Percentiles rank a stretch among this genome's conserved stretches.
Conservation (phyloP, 1,140 invertebrate genomes). For the Batillaria attramentaria region DNA sequence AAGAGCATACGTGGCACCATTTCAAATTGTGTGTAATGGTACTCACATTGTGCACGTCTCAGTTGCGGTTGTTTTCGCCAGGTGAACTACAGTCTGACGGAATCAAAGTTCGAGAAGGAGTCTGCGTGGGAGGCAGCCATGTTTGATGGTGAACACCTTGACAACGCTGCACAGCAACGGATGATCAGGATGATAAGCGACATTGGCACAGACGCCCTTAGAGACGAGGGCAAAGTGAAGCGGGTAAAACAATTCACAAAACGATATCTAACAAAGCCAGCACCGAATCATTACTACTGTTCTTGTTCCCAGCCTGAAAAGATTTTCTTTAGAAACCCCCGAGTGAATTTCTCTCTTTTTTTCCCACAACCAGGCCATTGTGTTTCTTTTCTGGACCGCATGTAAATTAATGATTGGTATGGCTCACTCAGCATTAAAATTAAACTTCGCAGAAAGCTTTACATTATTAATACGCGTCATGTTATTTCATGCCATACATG, state of each 20-base stretch:
- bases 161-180: conserved; percentile 80
- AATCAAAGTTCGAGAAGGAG: conserved; percentile 58
- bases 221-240: conserved; percentile 46
- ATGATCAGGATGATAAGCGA: conserved; percentile 84
- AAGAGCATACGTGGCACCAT: not conserved
- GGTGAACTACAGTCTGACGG: conserved; percentile 35
- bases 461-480: not conserved
- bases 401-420: not conserved
- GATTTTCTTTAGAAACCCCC: not conserved
- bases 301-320: not conserved
- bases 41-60: not conserved
- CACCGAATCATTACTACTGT: not conserved
- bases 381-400: not conserved
- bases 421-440: not conserved
- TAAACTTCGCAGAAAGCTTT: not conserved
- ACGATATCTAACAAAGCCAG: not conserved
- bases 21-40: not conserved
- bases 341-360: not conserved
- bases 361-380: not conserved
- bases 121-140: conserved; percentile 56
- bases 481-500: not conserved
- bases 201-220: conserved; percentile 82
- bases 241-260: conserved; percentile 21
- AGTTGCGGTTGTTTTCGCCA: conserved; percentile 1
- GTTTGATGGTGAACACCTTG: conserved; percentile 78